These are phyloP conservation scores for Pyrocephalus nanus DNA, from an alignment of 2,797 vertebrate genomes.

Conservation along the genomic window DNA sequence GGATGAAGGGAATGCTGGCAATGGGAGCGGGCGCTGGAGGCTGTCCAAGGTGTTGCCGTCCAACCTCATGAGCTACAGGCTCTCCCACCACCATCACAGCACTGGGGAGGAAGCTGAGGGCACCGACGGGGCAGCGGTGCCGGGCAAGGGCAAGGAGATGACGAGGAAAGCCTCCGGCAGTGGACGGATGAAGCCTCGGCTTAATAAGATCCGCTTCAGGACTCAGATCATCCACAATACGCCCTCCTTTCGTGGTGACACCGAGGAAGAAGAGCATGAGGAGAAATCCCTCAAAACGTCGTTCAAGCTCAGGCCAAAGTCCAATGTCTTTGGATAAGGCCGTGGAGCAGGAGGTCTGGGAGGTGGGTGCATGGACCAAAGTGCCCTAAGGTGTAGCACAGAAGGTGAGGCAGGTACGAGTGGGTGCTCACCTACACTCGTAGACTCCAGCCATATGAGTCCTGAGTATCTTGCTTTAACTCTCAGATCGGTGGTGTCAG, in stretches of 20 bases:
- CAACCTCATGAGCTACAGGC: slow-evolving; percentile 79
- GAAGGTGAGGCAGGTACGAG: neutral
- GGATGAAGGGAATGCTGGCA: neutral
- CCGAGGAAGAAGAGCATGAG: slow-evolving; percentile 68
- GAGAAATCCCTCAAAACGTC: slow-evolving; percentile 73
- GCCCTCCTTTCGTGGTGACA: slow-evolving; percentile 74
- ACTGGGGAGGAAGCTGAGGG: slow-evolving; percentile 66
- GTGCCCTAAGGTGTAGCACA: neutral
- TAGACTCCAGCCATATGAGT: neutral
- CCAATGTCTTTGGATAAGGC: slow-evolving; percentile 84
- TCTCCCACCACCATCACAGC: slow-evolving; percentile 71
- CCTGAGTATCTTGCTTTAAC: neutral
- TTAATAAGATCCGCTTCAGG: slow-evolving; percentile 82
- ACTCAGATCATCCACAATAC: slow-evolving; percentile 87
- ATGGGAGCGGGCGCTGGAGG: slow-evolving; percentile 78
- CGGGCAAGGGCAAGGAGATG: slow-evolving; percentile 65
- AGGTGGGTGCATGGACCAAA: neutral
- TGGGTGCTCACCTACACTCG: neutral
- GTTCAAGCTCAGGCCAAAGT: slow-evolving; percentile 82
- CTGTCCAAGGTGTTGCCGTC: slow-evolving; percentile 85
- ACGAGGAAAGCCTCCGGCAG: slow-evolving; percentile 78
- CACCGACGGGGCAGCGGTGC: neutral
- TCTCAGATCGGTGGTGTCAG: neutral
- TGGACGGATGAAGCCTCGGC: slow-evolving; percentile 80
- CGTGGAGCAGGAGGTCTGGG: neutral